These are phyloP conservation scores for Phenacoccus solenopsis DNA, from an alignment of 1,140 invertebrate species.

Conservation along the genomic window DNA sequence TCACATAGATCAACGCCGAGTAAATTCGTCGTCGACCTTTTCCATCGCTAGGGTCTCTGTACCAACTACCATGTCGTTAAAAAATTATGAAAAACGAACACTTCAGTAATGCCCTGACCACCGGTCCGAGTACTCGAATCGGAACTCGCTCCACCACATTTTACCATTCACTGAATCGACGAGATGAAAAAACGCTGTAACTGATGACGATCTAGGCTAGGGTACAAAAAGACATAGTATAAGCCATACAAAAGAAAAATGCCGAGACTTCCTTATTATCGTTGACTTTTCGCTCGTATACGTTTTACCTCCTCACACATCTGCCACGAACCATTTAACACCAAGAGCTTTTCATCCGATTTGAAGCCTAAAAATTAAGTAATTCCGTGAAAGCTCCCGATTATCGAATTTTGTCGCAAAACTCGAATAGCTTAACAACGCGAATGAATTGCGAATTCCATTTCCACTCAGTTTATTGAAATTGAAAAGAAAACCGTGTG, in stretches of 20 bases:
- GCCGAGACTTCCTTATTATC: slow-evolving; percentile 13
- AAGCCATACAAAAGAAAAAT: slow-evolving; percentile 5
- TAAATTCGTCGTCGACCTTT: too few relatives aligned
- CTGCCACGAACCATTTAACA: slow-evolving; percentile 7
- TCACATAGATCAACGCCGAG: too few relatives aligned
- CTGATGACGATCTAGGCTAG: neutral
- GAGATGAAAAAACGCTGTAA: neutral
- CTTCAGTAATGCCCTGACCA: too few relatives aligned
- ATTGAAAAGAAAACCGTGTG: neutral
- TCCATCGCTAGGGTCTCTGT: too few relatives aligned
- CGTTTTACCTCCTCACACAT: neutral
- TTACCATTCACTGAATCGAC: neutral
- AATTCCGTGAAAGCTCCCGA: neutral
- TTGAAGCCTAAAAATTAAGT: neutral
- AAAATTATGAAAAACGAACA: too few relatives aligned
- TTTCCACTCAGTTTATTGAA: too few relatives aligned
- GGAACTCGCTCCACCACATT: neutral
- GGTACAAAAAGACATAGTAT: neutral
- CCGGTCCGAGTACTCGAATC: too few relatives aligned
- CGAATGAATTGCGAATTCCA: too few relatives aligned
- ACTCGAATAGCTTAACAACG: too few relatives aligned
- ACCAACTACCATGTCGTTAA: too few relatives aligned
- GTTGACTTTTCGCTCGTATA: neutral
- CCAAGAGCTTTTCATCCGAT: neutral
- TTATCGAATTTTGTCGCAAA: neutral